A percentile compares a stretch with the other conserved stretches of the same genome.
phyloP scores from a whole-genome alignment of 2,888 invertebrate genomes.

The Diaprepes abbreviatus region DNA sequence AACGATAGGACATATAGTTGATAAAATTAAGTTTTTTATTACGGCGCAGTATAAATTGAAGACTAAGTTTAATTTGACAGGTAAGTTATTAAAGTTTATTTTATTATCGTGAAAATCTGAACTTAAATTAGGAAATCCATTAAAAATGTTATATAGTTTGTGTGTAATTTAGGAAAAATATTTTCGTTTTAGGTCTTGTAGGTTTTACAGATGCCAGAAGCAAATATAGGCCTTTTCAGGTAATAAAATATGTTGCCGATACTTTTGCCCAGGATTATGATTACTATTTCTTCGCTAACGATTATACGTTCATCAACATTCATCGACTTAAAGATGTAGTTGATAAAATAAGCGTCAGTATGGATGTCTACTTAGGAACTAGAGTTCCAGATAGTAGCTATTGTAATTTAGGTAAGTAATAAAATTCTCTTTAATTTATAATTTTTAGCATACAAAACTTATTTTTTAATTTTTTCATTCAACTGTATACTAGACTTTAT shows the following conservation, averaged over 20 bases:
- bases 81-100: no score
- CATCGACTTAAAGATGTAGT: constrained; percentile 80
- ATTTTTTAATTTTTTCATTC: no score
- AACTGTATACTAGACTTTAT: no score
- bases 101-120: no score
- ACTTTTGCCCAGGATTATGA: constrained; percentile 92
- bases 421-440: no score
- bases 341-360: constrained; percentile 84
- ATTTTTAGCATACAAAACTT: no score
- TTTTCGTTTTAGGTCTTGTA: constrained; percentile 73
- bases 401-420: constrained; percentile 77
- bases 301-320: constrained; percentile 87
- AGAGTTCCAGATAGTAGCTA: constrained; percentile 74
- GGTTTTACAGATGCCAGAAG: constrained; percentile 86
- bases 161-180: no score
- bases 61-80: constrained; percentile 63
- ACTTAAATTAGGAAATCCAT: no score
- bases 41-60: constrained; percentile 66
- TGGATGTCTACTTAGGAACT: constrained; percentile 87
- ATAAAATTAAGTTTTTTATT: constrained; percentile 77
- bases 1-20: constrained; percentile 86
- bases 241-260: constrained; percentile 90
- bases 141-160: no score
- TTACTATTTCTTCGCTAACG: constrained; percentile 91
- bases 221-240: constrained; percentile 87